Base-by-base conservation (phyloP, 2,888 invertebrate species). In the Bembecia ichneumoniformis region DNA sequence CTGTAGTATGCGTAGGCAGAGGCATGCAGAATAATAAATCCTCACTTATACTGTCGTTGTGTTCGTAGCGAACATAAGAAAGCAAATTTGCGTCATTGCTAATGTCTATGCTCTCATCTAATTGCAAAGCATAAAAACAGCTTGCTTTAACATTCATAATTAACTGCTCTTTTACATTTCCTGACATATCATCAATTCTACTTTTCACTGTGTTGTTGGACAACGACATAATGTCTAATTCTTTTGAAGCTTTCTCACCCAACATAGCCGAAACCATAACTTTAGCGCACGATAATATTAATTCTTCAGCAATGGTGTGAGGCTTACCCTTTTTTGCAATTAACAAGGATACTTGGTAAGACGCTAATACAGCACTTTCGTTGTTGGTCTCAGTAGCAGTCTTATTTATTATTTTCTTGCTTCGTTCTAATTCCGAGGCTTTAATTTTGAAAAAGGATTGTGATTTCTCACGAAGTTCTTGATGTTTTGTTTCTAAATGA, bases 61-160 rank as follows among this genome's bases (percentile, higher is more conserved):
- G 35, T 35, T 35, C 35, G 1, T 35, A 35, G 11, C 1, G 1
- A 35, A 35, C 35, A 35, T 35, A 35, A 10, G 35, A 11, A 35
- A 35, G 35, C 35, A 35, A 35, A 1, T 35, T 35, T 35, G 35
- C 35, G 11, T 35, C 11, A 11, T 35, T 35, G 35, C 35, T 10
- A 35, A 35, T 35, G 11, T 35, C 35, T 10, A 11, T 35, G 35
- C 35, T 35, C 1, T 35, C 35, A 35, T 35, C 35, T 35, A 35
- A 35, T 35, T 35, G 35, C 35, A 35, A 1, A 3, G 46, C 50
- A 11, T 49, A 50, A 34, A 50, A 54, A 13, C 54, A n/a, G 54
- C 53, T 54, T 50, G 46, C 46, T 51, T 55, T 55, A 50, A 54
- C 47, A 14, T 54, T 54, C 47, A 49, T 10, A 54, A 54, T 54